These are phyloP conservation scores for Synaphobranchus kaupii DNA, from an alignment of 2,797 vertebrate species.

Conservation along the genomic window DNA sequence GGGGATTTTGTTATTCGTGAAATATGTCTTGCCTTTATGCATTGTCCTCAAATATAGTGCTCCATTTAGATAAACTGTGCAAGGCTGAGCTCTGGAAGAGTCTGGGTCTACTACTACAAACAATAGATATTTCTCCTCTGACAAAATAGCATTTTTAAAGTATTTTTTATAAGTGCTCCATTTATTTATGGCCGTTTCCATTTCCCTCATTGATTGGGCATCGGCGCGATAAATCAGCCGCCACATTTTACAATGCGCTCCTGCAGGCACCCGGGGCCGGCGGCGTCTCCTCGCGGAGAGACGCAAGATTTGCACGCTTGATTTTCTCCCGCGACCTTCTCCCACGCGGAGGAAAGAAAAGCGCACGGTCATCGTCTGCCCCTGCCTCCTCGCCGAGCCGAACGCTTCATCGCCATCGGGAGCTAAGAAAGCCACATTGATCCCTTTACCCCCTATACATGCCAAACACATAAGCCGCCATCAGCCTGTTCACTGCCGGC, in stretches of 20 bases:
- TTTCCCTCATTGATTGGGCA: slow-evolving; percentile 25
- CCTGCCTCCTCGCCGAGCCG: background rate
- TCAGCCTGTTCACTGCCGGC: background rate
- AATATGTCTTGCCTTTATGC: background rate
- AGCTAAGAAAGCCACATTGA: slow-evolving; percentile 8
- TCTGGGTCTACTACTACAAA: background rate
- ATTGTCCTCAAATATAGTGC: background rate
- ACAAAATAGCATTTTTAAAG: slow-evolving; percentile 8
- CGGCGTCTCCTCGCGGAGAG: background rate
- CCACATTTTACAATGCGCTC: background rate
- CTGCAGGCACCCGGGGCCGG: background rate
- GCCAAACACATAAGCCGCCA: background rate
- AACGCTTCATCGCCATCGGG: background rate
- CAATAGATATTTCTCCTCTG: background rate
- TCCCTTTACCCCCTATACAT: slow-evolving; percentile 7
- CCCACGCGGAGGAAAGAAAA: background rate
- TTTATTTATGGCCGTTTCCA: slow-evolving; percentile 13
- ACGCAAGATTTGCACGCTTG: background rate
- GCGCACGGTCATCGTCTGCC: background rate
- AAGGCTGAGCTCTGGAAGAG: background rate
- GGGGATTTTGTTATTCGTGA: background rate
- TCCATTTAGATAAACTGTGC: background rate
- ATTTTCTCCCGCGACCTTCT: slow-evolving; percentile 2
- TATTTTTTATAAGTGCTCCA: background rate
- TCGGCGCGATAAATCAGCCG: background rate